Conservation (phyloP, 2,797 vertebrate species). For the Megaceryle alcyon region DNA sequence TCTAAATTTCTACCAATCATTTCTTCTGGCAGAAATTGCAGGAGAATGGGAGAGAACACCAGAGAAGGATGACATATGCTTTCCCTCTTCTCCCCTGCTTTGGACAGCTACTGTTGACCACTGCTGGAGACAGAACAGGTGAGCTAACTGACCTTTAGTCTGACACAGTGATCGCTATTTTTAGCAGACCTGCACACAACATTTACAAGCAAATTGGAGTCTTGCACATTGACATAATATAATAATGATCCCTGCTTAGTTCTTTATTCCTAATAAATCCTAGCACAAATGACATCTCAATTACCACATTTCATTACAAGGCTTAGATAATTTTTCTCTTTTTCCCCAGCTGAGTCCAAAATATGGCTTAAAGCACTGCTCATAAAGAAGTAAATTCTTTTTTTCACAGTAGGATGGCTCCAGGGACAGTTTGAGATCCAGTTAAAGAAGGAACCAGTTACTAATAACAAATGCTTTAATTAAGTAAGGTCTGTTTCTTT, state of each 20-base stretch:
- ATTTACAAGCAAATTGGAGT: conserved; percentile 6
- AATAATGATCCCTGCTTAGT: conserved; percentile 14
- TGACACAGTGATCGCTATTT: background rate
- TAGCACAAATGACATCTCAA: conserved; percentile 51
- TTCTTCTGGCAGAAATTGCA: background rate
- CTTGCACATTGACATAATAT: background rate
- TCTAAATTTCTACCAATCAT: background rate
- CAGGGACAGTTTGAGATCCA: background rate
- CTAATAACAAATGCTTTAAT: conserved; percentile 6
- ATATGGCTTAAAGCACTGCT: conserved; percentile 18
- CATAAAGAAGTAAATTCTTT: background rate
- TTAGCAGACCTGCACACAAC: background rate
- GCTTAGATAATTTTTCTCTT: conserved; percentile 34
- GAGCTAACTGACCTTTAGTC: background rate
- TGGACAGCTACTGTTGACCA: background rate
- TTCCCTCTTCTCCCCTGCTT: background rate
- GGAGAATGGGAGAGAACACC: background rate
- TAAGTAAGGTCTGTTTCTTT: background rate
- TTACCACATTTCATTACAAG: conserved; percentile 40
- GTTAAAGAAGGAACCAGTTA: background rate
- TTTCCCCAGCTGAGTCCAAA: conserved; percentile 22
- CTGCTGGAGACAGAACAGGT: background rate
- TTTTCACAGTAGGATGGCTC: background rate
- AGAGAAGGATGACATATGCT: background rate
- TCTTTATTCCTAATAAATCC: conserved; percentile 50